phyloP scores from a whole-genome alignment of 2,113 vertebrate genomes.

The Ailurus styani region DNA sequence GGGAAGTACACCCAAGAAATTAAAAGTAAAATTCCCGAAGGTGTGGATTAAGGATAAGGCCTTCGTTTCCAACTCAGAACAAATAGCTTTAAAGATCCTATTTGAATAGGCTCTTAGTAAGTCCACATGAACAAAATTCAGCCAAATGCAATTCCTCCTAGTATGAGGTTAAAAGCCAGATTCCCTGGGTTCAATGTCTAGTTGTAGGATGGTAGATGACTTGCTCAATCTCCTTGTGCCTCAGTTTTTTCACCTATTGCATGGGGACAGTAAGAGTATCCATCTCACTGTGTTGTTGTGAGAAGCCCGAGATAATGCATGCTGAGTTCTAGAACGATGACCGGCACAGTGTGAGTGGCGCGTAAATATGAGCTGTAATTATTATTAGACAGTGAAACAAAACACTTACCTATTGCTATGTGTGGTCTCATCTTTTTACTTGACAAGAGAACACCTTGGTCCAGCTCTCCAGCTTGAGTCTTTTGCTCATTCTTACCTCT shows the following conservation, averaged over 20 bases:
- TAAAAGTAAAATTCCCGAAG: conserved; percentile 22
- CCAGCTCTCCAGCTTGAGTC: background rate
- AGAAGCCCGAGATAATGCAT: background rate
- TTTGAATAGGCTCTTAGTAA: background rate
- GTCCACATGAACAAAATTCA: background rate
- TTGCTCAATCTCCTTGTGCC: background rate
- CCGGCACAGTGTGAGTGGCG: background rate
- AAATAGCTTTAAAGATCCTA: conserved; percentile 33
- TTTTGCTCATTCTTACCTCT: background rate
- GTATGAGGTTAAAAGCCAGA: background rate
- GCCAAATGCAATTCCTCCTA: background rate
- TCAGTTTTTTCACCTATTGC: background rate
- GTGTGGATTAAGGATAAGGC: conserved; percentile 30
- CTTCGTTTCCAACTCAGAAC: conserved; percentile 18
- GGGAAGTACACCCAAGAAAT: conserved; percentile 11
- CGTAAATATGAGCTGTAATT: background rate
- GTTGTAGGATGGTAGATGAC: background rate
- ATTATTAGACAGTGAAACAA: background rate
- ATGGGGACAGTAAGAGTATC: background rate
- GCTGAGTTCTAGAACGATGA: background rate
- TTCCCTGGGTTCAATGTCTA: background rate
- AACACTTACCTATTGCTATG: background rate
- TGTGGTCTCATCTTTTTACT: background rate
- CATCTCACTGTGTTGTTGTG: background rate
- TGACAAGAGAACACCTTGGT: background rate